Percentiles rank a stretch among this genome's conserved stretches.
These are phyloP conservation scores for Barypeithes pellucidus DNA, from an alignment of 2,888 invertebrate species.

Conservation along the genomic window DNA sequence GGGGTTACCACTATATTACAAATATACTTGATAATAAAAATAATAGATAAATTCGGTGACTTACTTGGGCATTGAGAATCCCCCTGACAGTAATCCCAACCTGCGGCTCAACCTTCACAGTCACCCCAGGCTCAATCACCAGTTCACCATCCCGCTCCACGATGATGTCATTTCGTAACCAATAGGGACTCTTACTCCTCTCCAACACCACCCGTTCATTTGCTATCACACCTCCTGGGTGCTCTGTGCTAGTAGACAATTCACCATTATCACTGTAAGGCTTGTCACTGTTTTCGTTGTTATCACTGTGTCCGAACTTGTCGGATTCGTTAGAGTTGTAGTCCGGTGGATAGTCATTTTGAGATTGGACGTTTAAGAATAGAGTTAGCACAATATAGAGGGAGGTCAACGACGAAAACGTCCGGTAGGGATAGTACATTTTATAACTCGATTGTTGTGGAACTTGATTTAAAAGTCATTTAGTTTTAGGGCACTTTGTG, in stretches of 20 bases:
- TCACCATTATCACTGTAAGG: constrained; percentile 19
- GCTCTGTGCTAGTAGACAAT: constrained; percentile 70
- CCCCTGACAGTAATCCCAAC: constrained; percentile 95
- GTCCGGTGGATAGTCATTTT: constrained; percentile 31
- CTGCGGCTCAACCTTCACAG: constrained; percentile 91
- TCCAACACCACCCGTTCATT: constrained; percentile 74
- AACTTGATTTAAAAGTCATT: background rate
- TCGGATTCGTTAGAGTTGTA: constrained; percentile 17
- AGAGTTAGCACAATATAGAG: background rate
- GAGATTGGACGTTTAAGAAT: background rate
- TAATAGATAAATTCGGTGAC: no score
- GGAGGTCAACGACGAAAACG: constrained; percentile 28
- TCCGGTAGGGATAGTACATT: constrained; percentile 33
- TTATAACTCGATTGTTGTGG: constrained; percentile 6
- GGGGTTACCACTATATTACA: no score
- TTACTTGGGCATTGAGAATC: constrained; percentile 90
- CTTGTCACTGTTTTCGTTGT: constrained; percentile 26
- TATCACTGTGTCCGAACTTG: constrained; percentile 30
- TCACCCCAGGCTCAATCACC: constrained; percentile 92
- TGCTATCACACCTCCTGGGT: constrained; percentile 76
- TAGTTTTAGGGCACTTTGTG: background rate
- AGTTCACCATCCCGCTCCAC: constrained; percentile 86
- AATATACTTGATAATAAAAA: no score
- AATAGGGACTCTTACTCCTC: constrained; percentile 80
- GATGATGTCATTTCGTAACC: constrained; percentile 85